Percentiles rank a stretch among this genome's conserved stretches.
phyloP scores from a whole-genome alignment of 2,888 invertebrate species.

The Hydrotaea diabolus region DNA sequence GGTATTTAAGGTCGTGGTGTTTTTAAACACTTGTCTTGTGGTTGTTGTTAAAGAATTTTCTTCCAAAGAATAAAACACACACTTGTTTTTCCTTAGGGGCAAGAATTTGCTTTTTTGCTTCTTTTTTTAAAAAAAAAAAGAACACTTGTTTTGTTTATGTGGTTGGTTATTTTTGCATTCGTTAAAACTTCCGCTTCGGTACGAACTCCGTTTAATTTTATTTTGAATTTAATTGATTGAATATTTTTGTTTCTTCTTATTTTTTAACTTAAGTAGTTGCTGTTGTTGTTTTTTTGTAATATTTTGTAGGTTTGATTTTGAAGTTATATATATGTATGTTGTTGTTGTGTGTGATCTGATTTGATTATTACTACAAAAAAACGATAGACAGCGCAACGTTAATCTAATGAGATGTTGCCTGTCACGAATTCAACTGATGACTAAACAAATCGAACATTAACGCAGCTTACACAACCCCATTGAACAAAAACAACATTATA shows the following conservation, averaged over 20 bases:
- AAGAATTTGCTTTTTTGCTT: not conserved
- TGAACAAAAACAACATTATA: constrained; percentile 68
- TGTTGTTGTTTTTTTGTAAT: constrained; percentile 39
- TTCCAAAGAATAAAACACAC: constrained; percentile 19
- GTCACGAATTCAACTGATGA: constrained; percentile 81
- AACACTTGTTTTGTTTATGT: constrained; percentile 34
- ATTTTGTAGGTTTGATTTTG: constrained; percentile 19
- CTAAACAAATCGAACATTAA: constrained; percentile 80
- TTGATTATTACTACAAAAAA: constrained; percentile 66
- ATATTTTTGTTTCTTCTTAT: constrained; percentile 27
- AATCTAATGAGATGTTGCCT: constrained; percentile 79
- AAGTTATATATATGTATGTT: constrained; percentile 44
- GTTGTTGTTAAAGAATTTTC: constrained; percentile 14
- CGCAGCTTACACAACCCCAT: constrained; percentile 80
- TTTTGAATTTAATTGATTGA: constrained; percentile 14
- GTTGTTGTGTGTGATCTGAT: constrained; percentile 54
- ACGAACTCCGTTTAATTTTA: not conserved
- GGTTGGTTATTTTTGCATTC: constrained; percentile 23
- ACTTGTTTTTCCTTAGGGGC: constrained; percentile 46
- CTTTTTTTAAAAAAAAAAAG: no score
- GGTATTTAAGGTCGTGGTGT: not conserved
- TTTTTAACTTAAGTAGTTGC: constrained; percentile 51
- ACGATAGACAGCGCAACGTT: constrained; percentile 76
- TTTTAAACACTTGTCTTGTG: constrained; percentile 24
- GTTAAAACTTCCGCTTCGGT: not conserved